Evolutionary conservation across 2,888 invertebrate genomes (phyloP).

Genomic region (Thymelicus acteon): DNA sequence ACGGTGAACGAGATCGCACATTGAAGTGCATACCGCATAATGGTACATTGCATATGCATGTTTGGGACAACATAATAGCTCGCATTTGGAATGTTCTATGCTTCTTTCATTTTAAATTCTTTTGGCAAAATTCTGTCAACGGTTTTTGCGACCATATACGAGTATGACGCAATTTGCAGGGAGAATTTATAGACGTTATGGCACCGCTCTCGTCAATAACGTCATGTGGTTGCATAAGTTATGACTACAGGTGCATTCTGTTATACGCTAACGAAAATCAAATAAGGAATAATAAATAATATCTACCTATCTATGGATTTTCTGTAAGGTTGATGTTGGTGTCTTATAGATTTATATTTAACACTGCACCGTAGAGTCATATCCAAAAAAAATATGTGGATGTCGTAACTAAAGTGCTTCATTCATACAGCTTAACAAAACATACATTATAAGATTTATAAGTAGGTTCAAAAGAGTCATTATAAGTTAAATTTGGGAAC

Average conservation of each 20-base stretch:
- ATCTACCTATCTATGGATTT: neutral
- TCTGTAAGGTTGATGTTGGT: too few species aligned
- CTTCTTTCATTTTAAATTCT: slow-evolving; percentile 30
- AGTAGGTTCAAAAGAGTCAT: neutral
- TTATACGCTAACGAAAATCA: neutral
- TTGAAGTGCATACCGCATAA: slow-evolving; percentile 38
- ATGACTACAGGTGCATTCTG: slow-evolving; percentile 6
- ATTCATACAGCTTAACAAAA: neutral
- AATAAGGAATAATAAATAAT: neutral
- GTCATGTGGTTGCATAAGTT: slow-evolving; percentile 10
- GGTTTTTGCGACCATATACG: slow-evolving; percentile 12
- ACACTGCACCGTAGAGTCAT: too few species aligned
- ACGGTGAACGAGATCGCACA: slow-evolving; percentile 34
- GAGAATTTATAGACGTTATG: slow-evolving; percentile 18
- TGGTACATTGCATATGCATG: slow-evolving; percentile 37
- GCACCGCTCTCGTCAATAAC: slow-evolving; percentile 4
- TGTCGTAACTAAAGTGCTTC: too few species aligned
- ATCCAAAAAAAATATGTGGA: too few species aligned
- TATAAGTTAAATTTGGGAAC: slow-evolving; percentile 32
- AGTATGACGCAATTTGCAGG: slow-evolving; percentile 9
- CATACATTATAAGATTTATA: neutral
- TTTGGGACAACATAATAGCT: slow-evolving; percentile 38
- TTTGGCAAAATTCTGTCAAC: slow-evolving; percentile 26
- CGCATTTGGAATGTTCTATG: slow-evolving; percentile 33
- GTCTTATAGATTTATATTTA: too few species aligned